phyloP scores from a whole-genome alignment of 2,113 vertebrate genomes.

The Anhinga rufa region DNA sequence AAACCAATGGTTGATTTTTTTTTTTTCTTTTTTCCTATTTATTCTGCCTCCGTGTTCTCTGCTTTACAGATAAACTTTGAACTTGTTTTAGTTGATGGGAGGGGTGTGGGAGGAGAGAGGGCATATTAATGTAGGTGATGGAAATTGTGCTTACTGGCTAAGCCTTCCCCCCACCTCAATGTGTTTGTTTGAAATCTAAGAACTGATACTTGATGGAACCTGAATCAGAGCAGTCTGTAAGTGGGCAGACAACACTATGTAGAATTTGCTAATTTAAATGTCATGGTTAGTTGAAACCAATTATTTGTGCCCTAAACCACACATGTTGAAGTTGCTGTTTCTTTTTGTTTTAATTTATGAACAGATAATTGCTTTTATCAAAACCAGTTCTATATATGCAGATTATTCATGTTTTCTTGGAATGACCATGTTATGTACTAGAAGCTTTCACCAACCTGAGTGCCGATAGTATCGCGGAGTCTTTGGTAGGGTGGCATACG shows the following conservation, averaged over 20 bases:
- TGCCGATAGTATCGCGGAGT: fast-evolving
- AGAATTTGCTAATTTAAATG: neutral
- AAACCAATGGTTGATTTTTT: neutral
- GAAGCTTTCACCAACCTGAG: neutral
- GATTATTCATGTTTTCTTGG: neutral
- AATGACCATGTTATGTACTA: neutral
- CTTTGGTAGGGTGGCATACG: neutral
- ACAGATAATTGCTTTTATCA: neutral
- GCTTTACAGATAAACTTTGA: neutral
- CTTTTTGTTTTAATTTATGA: neutral
- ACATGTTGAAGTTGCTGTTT: neutral
- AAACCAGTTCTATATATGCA: neutral
- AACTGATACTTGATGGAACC: neutral
- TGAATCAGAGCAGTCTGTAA: neutral
- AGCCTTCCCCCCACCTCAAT: neutral
- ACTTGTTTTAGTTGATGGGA: neutral
- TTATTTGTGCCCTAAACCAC: neutral
- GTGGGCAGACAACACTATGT: neutral
- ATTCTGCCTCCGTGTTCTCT: neutral
- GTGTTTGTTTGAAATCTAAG: neutral
- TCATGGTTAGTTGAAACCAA: neutral
- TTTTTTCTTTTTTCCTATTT: neutral
- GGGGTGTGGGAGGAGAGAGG: neutral
- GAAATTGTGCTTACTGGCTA: neutral
- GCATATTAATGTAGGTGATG: neutral